phyloP scores from a whole-genome alignment of 2,888 invertebrate genomes.

The Steromphala cineraria region DNA sequence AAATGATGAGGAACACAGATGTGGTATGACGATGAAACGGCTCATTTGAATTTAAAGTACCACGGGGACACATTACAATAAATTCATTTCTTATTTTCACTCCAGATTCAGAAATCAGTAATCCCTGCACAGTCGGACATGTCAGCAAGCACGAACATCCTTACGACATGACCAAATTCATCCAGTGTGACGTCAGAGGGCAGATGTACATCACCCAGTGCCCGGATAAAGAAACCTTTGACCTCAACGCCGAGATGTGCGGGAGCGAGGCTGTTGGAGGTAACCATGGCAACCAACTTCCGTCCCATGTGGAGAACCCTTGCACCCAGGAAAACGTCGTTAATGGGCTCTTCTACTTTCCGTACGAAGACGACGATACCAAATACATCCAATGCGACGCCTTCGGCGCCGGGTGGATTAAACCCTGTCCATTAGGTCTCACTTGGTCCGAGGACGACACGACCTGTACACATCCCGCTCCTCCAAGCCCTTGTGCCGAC shows the following conservation, averaged over 20 bases:
- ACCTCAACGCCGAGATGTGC: neutral
- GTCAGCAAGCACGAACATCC: neutral
- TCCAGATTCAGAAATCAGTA: neutral
- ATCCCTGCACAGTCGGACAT: neutral
- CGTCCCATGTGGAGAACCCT: constrained; percentile 18
- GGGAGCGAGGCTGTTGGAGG: neutral
- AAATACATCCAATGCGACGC: constrained; percentile 46
- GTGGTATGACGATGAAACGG: too few species aligned
- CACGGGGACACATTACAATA: too few species aligned
- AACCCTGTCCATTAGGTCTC: neutral
- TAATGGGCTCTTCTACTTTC: constrained; percentile 33
- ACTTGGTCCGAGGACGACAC: neutral
- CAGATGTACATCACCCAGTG: neutral
- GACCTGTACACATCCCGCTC: neutral
- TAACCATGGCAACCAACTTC: too few species aligned
- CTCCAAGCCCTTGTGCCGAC: neutral
- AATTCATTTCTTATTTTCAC: too few species aligned
- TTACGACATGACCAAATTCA: neutral
- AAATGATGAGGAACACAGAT: too few species aligned
- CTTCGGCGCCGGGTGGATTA: neutral
- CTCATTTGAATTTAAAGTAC: too few species aligned
- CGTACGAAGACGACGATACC: constrained; percentile 36
- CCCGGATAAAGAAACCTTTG: neutral
- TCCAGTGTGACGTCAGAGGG: neutral
- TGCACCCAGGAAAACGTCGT: constrained; percentile 41